Conservation (phyloP, 53 echinoderm and acorn worm species). For the Zoroaster sp. region DNA sequence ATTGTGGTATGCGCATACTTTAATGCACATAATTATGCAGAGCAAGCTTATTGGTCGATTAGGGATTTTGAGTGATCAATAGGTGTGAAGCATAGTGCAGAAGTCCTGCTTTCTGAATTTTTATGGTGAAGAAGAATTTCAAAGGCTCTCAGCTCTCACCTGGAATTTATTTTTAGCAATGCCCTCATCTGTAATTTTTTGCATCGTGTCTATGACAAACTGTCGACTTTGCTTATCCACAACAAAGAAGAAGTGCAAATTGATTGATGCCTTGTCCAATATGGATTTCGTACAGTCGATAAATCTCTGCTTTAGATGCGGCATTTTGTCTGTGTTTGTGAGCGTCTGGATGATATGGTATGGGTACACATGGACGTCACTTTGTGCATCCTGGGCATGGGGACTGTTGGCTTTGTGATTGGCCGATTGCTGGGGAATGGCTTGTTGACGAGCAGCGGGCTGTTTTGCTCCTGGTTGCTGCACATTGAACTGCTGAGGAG, state of each 20-base stretch:
- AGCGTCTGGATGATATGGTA: constrained; percentile 84
- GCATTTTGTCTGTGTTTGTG: constrained; percentile 82
- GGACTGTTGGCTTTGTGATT: background rate
- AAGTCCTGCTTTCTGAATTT: too few relatives aligned
- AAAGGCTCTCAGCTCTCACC: constrained; percentile 67
- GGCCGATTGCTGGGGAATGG: background rate
- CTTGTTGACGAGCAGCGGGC: background rate
- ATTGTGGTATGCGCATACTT: too few relatives aligned
- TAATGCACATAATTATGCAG: too few relatives aligned
- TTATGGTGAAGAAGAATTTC: too few relatives aligned
- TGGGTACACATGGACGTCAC: constrained; percentile 37
- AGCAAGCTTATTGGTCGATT: too few relatives aligned
- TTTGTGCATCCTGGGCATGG: background rate
- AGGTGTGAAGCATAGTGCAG: too few relatives aligned
- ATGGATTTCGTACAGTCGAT: constrained; percentile 81
- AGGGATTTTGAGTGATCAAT: too few relatives aligned
- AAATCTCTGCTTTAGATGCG: constrained; percentile 80
- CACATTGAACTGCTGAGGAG: background rate
- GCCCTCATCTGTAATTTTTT: constrained; percentile 75
- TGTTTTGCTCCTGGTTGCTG: background rate
- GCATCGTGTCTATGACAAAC: constrained; percentile 70
- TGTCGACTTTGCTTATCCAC: constrained; percentile 75
- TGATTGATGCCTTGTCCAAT: constrained; percentile 71
- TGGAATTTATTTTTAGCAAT: constrained; percentile 84
- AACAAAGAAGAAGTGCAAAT: constrained; percentile 92